These are phyloP conservation scores for Zalophus californianus DNA, from an alignment of 2,797 vertebrate species.

Conservation along the genomic window DNA sequence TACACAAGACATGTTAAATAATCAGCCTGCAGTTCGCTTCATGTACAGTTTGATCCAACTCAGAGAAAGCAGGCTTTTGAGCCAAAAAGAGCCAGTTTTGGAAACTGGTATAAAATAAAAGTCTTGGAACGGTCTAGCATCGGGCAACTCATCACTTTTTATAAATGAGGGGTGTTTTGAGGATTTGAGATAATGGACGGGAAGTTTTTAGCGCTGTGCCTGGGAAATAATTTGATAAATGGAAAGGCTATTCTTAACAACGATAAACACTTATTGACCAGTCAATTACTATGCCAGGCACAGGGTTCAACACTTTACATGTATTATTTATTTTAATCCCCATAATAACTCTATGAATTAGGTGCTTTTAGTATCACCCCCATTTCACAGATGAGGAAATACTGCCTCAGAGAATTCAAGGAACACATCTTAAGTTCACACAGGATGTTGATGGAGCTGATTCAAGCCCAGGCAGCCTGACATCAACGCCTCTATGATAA, in stretches of 20 bases:
- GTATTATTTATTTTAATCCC: slow-evolving; percentile 18
- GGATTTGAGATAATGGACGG: not conserved
- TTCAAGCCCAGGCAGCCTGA: not conserved
- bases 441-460: not conserved
- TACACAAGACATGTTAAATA: not conserved
- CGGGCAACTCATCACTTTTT: slow-evolving; percentile 8
- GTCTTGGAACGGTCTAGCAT: not conserved
- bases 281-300: not conserved
- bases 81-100: slow-evolving; percentile 26
- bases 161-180: not conserved
- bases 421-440: not conserved
- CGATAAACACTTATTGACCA: not conserved
- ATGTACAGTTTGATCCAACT: not conserved
- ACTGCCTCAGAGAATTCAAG: slow-evolving; percentile 10
- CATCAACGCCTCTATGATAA: not conserved
- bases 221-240: slow-evolving; percentile 37
- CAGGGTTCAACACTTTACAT: not conserved
- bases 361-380: not conserved
- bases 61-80: not conserved
- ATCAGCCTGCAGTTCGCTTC: not conserved
- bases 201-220: not conserved
- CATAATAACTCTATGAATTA: not conserved
- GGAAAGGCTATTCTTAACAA: not conserved
- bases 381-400: not conserved
- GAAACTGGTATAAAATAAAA: not conserved